Evolutionary conservation across 2,797 vertebrate species (phyloP), one percentile per base, ranked within the genome.

Genomic region (Botia almorhae): DNA sequence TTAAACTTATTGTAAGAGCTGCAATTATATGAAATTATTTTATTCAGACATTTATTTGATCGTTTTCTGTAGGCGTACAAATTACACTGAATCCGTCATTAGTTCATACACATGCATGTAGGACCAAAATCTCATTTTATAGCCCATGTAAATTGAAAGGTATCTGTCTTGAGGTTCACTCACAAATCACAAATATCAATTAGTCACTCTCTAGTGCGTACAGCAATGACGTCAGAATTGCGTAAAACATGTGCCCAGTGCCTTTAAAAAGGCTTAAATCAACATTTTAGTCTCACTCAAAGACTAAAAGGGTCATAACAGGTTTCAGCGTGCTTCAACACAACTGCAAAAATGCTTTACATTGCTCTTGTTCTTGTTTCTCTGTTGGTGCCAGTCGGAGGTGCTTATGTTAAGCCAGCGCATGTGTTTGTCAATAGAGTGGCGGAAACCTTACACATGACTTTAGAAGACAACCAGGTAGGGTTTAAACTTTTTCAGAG

Each of bases 401-500:
- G 29, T 12, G 60, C 67, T 14, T 16, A 23, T n/a, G 46, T 13
- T 23, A 69, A 61, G n/a, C 55, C 80, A 21, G n/a, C 4, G 1
- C 61, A 0, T 2, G 3, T 60, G 17, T 48, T 69, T 17, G 7
- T 60, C 55, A 26, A 11, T 3, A 56, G 10, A 63, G 56, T 13
- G 3, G 13, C 10, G 80, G 73, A 46, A 29, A 19, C 48, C 26
- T 2, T 12, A n/a, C 19, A 10, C 13, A 14, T 14, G n/a, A 23
- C 14, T 46, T 51, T n/a, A 16, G 36, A n/a, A 55, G 19, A 48
- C n/a, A n/a, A 64, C 36, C 21, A 76, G 67, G 78, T 83, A 72
- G 12, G 68, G 1, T 10, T 71, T 70, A 65, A 1, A 43, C 14
- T 6, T 29, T 51, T 53, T 3, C 48, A 1, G 36, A 36, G 23